These are phyloP conservation scores for Channa argus DNA, from an alignment of 2,113 vertebrate species.

Conservation along the genomic window DNA sequence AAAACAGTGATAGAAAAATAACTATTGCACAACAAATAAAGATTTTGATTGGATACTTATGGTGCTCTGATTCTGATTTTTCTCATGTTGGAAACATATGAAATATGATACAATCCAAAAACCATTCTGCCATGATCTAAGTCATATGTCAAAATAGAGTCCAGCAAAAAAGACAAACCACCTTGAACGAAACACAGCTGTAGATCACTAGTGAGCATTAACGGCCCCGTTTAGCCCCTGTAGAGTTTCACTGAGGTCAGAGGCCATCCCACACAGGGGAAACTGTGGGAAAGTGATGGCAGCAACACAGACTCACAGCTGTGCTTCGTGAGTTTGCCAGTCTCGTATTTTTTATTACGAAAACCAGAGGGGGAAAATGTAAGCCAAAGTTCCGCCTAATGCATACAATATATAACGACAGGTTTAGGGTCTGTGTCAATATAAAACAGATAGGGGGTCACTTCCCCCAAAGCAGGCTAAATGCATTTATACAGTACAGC, in stretches of 20 bases:
- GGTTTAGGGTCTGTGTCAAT: conserved; percentile 67
- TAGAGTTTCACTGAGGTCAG: conserved; percentile 67
- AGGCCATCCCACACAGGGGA: conserved; percentile 64
- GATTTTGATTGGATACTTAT: background rate
- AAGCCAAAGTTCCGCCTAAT: conserved; percentile 59
- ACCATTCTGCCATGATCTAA: conserved; percentile 19
- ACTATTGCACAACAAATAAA: background rate
- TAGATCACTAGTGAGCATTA: conserved; percentile 58
- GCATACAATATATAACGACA: conserved; percentile 55
- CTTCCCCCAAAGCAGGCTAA: conserved; percentile 42
- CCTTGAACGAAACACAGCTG: conserved; percentile 47
- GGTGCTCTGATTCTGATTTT: background rate
- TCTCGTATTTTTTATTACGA: conserved; percentile 53
- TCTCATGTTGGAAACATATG: background rate
- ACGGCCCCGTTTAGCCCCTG: conserved; percentile 47
- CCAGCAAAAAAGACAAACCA: conserved; percentile 33
- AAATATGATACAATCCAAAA: conserved; percentile 19
- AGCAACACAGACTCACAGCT: conserved; percentile 54
- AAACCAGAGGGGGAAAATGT: conserved; percentile 35
- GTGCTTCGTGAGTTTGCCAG: conserved; percentile 57
- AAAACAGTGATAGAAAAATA: background rate
- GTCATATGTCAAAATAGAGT: conserved; percentile 21
- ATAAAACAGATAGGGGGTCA: conserved; percentile 59
- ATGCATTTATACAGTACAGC: conserved; percentile 38
- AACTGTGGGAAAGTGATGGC: conserved; percentile 36